Evolutionary conservation across 2,113 vertebrate genomes (phyloP).

Genomic region (Erinaceus europaeus): DNA sequence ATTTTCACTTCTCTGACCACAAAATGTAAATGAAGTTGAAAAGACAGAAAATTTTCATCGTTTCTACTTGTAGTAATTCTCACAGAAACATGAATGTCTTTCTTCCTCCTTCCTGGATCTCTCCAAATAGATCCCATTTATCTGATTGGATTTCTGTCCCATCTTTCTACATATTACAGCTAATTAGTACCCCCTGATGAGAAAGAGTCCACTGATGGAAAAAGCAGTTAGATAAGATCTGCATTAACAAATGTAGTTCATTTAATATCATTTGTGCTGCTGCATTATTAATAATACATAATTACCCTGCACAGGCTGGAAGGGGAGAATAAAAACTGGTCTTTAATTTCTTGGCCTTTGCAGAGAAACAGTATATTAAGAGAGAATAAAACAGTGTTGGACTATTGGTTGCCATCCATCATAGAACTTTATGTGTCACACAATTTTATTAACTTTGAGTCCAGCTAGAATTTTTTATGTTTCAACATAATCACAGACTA

Average conservation of each 20-base stretch:
- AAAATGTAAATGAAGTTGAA: slow-evolving; percentile 66
- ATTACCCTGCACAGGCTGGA: slow-evolving; percentile 82
- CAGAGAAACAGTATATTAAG: slow-evolving; percentile 77
- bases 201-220: slow-evolving; percentile 86
- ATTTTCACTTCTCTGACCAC: slow-evolving; percentile 55
- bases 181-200: slow-evolving; percentile 89
- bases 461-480: slow-evolving; percentile 51
- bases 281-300: slow-evolving; percentile 90
- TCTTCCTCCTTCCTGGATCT: slow-evolving; percentile 79
- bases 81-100: slow-evolving; percentile 63
- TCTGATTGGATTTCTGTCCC: slow-evolving; percentile 86
- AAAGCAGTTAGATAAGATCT: slow-evolving; percentile 89
- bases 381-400: slow-evolving; percentile 57
- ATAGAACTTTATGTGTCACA: slow-evolving; percentile 54
- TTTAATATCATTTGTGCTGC: slow-evolving; percentile 89
- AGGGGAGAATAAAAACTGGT: slow-evolving; percentile 83
- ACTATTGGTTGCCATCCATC: slow-evolving; percentile 69
- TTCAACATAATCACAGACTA: slow-evolving; percentile 59
- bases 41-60: slow-evolving; percentile 62
- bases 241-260: slow-evolving; percentile 90
- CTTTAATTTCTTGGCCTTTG: slow-evolving; percentile 84
- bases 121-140: slow-evolving; percentile 84
- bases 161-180: slow-evolving; percentile 85
- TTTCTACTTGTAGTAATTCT: slow-evolving; percentile 68
- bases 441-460: slow-evolving; percentile 72